These are phyloP conservation scores for Eupithecia pulchellata DNA, from an alignment of 2,888 invertebrate genomes.

Conservation along the genomic window DNA sequence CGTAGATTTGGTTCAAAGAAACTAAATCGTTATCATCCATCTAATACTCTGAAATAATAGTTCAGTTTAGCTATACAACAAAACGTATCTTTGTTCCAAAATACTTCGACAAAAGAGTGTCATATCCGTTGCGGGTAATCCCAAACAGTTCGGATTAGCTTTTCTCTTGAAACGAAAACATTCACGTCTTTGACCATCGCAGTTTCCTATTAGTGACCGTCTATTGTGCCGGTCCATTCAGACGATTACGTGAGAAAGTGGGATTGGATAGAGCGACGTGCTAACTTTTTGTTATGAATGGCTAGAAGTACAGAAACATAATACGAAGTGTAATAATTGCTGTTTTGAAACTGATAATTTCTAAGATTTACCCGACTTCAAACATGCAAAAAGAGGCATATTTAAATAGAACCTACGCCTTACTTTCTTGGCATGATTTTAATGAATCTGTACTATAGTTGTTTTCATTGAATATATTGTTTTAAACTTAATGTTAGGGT, in stretches of 20 bases:
- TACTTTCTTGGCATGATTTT: not conserved
- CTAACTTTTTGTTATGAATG: conserved; percentile 14
- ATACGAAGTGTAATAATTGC: not conserved
- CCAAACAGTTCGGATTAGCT: conserved; percentile 49
- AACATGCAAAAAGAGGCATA: not conserved
- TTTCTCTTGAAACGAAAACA: conserved; percentile 45
- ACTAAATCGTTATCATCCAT: conserved; percentile 9
- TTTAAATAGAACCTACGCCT: no score
- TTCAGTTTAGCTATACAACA: conserved; percentile 15
- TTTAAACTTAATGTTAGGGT: no score
- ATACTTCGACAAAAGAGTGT: conserved; percentile 41
- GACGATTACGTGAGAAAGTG: conserved; percentile 27
- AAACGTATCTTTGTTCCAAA: conserved; percentile 23
- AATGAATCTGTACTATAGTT: not conserved
- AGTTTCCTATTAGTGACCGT: conserved; percentile 31
- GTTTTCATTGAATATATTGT: no score
- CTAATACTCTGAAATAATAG: not conserved
- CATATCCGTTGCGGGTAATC: conserved; percentile 55
- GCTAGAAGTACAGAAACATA: not conserved
- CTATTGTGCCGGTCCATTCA: conserved; percentile 25
- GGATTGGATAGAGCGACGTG: conserved; percentile 19
- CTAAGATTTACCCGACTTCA: no score
- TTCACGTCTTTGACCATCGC: conserved; percentile 32
- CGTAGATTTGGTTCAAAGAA: not conserved
- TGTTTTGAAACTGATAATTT: not conserved